These are phyloP conservation scores for Fragum whitleyi DNA, from an alignment of 2,888 invertebrate genomes.

Conservation along the genomic window DNA sequence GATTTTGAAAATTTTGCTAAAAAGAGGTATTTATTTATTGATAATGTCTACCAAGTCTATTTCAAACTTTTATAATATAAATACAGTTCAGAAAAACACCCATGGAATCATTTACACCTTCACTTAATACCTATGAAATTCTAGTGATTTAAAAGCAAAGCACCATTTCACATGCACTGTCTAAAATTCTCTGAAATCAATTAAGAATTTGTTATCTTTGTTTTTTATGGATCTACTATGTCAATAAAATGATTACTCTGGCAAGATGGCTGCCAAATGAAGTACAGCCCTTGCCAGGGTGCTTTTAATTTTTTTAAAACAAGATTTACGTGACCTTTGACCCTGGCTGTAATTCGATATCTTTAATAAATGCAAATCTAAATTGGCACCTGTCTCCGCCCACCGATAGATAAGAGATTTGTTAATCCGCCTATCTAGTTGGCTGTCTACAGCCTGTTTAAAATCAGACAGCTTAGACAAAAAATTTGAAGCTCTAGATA, in stretches of 20 bases:
- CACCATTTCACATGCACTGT: too few relatives aligned
- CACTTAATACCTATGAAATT: too few relatives aligned
- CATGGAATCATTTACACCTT: too few relatives aligned
- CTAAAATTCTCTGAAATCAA: too few relatives aligned
- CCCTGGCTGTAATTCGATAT: slow-evolving; percentile 62
- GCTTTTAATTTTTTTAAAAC: slow-evolving; percentile 74
- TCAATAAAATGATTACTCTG: slow-evolving; percentile 17
- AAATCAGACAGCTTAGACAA: slow-evolving; percentile 2
- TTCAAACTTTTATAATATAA: too few relatives aligned
- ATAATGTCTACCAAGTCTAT: too few relatives aligned
- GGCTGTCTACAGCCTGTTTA: slow-evolving; percentile 19
- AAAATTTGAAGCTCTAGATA: too few relatives aligned
- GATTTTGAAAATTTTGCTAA: too few relatives aligned
- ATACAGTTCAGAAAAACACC: too few relatives aligned
- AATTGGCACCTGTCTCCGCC: slow-evolving; percentile 16
- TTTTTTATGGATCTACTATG: background rate
- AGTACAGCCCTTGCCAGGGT: slow-evolving; percentile 19
- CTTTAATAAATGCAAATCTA: slow-evolving; percentile 10
- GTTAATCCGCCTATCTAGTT: slow-evolving; percentile 20
- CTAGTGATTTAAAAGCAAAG: too few relatives aligned
- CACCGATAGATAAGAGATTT: slow-evolving; percentile 2
- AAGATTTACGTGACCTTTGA: slow-evolving; percentile 77
- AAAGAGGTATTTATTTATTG: too few relatives aligned
- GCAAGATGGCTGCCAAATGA: slow-evolving; percentile 23
- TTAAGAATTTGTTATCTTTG: too few relatives aligned